A percentile compares a stretch with the other conserved stretches of the same genome.
phyloP scores from a whole-genome alignment of 1,140 invertebrate genomes.

The Drosophila quadrilineata region DNA sequence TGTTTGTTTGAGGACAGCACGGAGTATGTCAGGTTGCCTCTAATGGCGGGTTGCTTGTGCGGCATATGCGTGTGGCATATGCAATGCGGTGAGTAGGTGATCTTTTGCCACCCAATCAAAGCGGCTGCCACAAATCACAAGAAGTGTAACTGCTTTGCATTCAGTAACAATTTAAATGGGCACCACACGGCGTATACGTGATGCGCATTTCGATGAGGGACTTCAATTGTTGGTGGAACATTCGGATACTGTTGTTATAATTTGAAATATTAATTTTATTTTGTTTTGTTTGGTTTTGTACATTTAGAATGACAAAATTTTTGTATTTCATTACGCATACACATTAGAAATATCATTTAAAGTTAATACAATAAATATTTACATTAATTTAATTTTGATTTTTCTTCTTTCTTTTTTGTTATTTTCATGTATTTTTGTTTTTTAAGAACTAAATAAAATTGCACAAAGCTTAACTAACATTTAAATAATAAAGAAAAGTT shows the following conservation, averaged over 20 bases:
- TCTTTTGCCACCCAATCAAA: constrained; percentile 23
- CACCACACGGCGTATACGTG: neutral
- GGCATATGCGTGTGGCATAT: constrained; percentile 46
- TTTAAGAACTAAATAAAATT: constrained; percentile 70
- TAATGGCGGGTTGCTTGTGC: constrained; percentile 44
- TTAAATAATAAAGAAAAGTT: constrained; percentile 49
- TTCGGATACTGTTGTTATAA: neutral
- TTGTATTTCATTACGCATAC: constrained; percentile 55
- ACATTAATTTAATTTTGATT: constrained; percentile 62
- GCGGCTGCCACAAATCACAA: neutral
- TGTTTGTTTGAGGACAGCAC: constrained; percentile 19
- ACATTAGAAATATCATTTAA: constrained; percentile 44
- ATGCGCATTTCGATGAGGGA: too few relatives aligned
- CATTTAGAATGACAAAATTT: constrained; percentile 72
- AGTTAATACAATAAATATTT: constrained; percentile 74
- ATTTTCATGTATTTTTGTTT: constrained; percentile 21
- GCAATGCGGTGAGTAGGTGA: constrained; percentile 51
- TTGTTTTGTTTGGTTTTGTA: too few relatives aligned
- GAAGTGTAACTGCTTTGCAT: neutral
- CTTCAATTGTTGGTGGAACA: too few relatives aligned
- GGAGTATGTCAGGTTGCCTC: constrained; percentile 57
- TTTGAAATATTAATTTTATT: constrained; percentile 48
- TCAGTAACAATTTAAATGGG: neutral
- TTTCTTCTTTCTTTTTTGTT: too few relatives aligned
- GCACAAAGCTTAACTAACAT: constrained; percentile 73